Conservation (phyloP, 2,113 vertebrate genomes). For the Noctilio leporinus region DNA sequence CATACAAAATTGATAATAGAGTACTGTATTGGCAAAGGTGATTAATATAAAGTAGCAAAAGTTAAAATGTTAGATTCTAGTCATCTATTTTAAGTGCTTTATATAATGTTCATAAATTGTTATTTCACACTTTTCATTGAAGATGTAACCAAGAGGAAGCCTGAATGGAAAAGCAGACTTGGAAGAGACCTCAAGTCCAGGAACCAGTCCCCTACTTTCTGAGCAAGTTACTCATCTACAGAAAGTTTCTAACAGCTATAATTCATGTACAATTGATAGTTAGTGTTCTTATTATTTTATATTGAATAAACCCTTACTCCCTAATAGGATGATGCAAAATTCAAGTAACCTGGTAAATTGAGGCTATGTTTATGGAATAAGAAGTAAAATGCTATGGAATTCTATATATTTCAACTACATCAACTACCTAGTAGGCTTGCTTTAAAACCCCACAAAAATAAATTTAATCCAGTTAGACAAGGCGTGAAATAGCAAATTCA, state of each 20-base stretch:
- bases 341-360: not conserved
- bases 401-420: not conserved
- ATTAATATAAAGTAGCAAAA: not conserved
- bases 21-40: not conserved
- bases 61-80: not conserved
- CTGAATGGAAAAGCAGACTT: slow-evolving; percentile 9
- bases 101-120: not conserved
- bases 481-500: not conserved
- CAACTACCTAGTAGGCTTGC: not conserved
- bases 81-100: not conserved
- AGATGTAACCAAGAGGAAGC: not conserved
- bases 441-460: not conserved
- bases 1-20: not conserved
- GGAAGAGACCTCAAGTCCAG: not conserved
- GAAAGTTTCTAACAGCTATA: not conserved
- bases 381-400: not conserved
- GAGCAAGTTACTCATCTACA: not conserved
- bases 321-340: not conserved
- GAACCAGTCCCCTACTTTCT: not conserved
- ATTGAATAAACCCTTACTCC: not conserved
- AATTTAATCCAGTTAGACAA: not conserved
- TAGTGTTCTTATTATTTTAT: not conserved
- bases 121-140: not conserved
- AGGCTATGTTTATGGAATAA: not conserved
- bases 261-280: not conserved